These are phyloP conservation scores for Lasioglossum leucozonium DNA, from an alignment of 2,888 invertebrate genomes.

Conservation along the genomic window DNA sequence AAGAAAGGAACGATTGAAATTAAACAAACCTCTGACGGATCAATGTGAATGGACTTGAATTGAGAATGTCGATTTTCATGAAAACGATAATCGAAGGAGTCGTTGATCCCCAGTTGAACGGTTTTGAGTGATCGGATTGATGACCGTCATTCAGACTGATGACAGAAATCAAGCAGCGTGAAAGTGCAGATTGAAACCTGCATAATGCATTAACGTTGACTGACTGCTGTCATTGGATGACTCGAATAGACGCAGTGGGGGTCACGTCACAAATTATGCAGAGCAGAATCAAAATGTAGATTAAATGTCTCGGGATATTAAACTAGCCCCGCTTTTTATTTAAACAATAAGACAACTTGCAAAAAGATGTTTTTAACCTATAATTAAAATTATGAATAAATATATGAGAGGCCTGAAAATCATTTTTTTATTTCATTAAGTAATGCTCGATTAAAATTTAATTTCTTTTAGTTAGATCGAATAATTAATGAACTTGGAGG, in stretches of 20 bases:
- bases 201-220: constrained; percentile 40
- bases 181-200: constrained; percentile 14
- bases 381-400: background rate
- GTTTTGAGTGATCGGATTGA: constrained; percentile 33
- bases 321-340: background rate
- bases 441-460: too few species aligned
- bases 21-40: background rate
- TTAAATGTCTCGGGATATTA: background rate
- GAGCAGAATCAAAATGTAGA: background rate
- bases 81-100: constrained; percentile 32
- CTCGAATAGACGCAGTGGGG: background rate
- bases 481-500: too few species aligned
- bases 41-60: constrained; percentile 2
- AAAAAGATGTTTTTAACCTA: background rate
- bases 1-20: background rate
- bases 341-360: background rate
- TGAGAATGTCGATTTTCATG: constrained; percentile 44
- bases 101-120: constrained; percentile 20
- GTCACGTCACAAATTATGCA: background rate
- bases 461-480: too few species aligned
- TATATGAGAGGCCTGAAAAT: too few species aligned
- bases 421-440: too few species aligned
- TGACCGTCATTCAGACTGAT: constrained; percentile 36
- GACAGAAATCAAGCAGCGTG: constrained; percentile 23
- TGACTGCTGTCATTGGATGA: constrained; percentile 20